Evolutionary conservation across 2,888 invertebrate species (phyloP).

Genomic region (Terebella lapidaria): DNA sequence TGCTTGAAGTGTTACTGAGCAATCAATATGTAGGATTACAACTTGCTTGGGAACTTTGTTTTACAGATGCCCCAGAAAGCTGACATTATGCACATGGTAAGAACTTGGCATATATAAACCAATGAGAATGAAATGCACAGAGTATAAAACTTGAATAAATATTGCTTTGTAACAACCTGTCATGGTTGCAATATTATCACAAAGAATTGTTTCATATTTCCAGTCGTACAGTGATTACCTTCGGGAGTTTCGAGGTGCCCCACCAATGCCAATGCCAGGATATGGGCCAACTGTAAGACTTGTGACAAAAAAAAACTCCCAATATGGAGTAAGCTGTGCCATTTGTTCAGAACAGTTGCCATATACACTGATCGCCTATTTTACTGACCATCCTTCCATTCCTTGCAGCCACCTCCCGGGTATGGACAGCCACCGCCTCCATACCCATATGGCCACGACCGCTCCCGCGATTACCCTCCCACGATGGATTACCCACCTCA

Average conservation of each 20-base stretch:
- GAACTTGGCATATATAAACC: neutral
- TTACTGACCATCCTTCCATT: neutral
- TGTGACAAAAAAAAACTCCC: neutral
- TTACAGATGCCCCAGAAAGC: neutral
- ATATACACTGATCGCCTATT: neutral
- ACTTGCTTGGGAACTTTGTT: too few relatives aligned
- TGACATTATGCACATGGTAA: neutral
- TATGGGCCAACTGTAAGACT: neutral
- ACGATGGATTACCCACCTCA: neutral
- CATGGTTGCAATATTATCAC: too few relatives aligned
- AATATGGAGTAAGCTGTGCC: neutral
- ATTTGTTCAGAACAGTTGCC: neutral
- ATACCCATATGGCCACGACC: neutral
- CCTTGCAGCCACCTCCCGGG: neutral
- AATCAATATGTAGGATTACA: too few relatives aligned
- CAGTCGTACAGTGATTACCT: conserved; percentile 2
- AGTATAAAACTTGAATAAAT: too few relatives aligned
- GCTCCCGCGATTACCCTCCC: neutral
- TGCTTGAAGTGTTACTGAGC: too few relatives aligned
- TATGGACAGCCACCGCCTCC: conserved; percentile 1
- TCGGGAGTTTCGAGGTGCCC: neutral
- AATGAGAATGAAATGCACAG: too few relatives aligned
- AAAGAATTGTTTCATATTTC: neutral
- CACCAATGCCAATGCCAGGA: neutral
- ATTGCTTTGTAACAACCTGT: too few relatives aligned